Base-by-base conservation (phyloP, 2,797 vertebrate genomes). In the Phaenicophaeus curvirostris region DNA sequence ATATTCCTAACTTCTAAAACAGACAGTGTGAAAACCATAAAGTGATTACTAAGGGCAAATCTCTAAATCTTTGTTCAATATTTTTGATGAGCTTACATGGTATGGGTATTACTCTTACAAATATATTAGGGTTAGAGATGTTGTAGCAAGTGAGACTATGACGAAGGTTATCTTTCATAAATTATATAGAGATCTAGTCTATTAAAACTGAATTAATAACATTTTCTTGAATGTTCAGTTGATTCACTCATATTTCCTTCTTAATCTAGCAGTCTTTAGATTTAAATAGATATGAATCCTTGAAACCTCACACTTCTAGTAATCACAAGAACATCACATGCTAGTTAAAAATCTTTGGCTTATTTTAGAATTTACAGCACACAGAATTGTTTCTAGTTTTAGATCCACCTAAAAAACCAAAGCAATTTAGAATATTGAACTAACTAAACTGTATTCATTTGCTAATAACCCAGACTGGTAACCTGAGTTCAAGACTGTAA, bases 401-500 rank as follows among this genome's bases (percentile, higher is more conserved):
- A 89, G 83, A 79, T 92, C 74, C 93, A 93, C 86, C 94, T 90
- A 89, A 80, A 71, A 83, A 81, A 95, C 95, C 94, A 93, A 94
- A 94, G 75, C 59, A 86, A 71, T 95, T 95, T 76, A 61, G 86
- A 79, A 85, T 87, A 76, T 37, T 55, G 23, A 91, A 85, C 31
- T 94, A 81, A 88, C 20, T 85, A 21, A 90, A 88, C 48, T 62
- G 27, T 53, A 62, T 90, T 86, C 3, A 24, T 79, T 94, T 93
- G 19, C 41, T 81, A 90, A 39, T 89, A 69, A 67, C 55, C 33
- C 67, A 92, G 82, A 73, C 69, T 66, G n/a, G 88, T 95, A 89
- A 67, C 53, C 53, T 79, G 63, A 53, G 33, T 79, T 85, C 33
- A 46, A 48, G 17, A 55, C 21, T 6, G 0, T 71, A 83, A 44